A percentile compares a stretch with the other conserved stretches of the same genome.
phyloP scores from a whole-genome alignment of 2,888 invertebrate species.

The Encarsia formosa region DNA sequence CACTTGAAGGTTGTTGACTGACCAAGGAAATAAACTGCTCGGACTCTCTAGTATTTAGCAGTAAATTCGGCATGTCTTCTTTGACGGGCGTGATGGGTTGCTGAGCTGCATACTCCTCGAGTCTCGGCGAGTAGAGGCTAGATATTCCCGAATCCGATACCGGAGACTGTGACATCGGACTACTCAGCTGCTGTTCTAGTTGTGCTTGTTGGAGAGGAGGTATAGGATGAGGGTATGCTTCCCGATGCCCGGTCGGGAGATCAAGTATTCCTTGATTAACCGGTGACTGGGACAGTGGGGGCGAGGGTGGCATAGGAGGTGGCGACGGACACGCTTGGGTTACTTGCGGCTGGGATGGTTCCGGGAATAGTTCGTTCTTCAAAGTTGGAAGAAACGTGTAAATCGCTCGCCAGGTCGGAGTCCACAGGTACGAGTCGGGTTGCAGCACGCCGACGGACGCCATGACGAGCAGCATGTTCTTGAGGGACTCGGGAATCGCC shows the following conservation, averaged over 20 bases:
- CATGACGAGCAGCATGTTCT: conserved; percentile 98
- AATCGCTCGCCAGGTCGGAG: conserved; percentile 88
- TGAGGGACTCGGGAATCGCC: conserved; percentile 94
- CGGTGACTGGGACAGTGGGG: conserved; percentile 13
- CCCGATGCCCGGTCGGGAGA: conserved; percentile 40
- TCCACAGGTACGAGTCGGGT: conserved; percentile 66
- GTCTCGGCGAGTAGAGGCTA: conserved; percentile 9
- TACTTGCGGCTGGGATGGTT: conserved; percentile 52
- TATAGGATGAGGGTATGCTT: conserved; percentile 38
- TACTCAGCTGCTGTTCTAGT: not conserved
- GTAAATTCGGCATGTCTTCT: not conserved
- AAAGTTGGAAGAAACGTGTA: conserved; percentile 82
- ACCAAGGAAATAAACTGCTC: conserved; percentile 42
- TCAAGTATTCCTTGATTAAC: conserved; percentile 33
- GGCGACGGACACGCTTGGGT: conserved; percentile 44
- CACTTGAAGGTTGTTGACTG: conserved; percentile 40
- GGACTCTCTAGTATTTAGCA: conserved; percentile 33
- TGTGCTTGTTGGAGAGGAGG: conserved; percentile 33
- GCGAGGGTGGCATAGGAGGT: not conserved
- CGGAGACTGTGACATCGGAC: conserved; percentile 16
- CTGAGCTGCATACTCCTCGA: not conserved
- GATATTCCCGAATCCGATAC: not conserved
- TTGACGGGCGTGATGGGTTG: conserved; percentile 8
- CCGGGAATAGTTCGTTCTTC: conserved; percentile 76
- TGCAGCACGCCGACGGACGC: conserved; percentile 78